Percentiles rank a stretch among this genome's conserved stretches.
These are phyloP conservation scores for Odobenus rosmarus DNA, from an alignment of 2,113 vertebrate genomes.

Conservation along the genomic window DNA sequence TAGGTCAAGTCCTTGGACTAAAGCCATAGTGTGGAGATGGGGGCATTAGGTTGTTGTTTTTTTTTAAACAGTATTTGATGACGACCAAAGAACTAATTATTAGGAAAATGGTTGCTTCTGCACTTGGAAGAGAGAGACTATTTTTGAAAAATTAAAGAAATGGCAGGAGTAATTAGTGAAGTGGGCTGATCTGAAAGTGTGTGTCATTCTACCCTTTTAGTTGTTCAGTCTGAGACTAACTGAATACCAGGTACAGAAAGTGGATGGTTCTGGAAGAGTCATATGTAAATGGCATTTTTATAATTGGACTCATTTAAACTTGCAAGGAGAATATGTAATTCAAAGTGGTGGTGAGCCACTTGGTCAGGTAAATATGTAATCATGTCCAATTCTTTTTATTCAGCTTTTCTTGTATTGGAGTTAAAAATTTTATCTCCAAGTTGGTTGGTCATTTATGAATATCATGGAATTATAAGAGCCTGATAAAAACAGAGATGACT, in stretches of 20 bases:
- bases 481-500: neutral
- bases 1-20: neutral
- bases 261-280: neutral
- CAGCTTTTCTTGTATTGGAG: neutral
- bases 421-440: neutral
- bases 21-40: neutral
- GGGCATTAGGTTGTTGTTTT: neutral
- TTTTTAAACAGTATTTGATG: neutral
- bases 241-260: neutral
- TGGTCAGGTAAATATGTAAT: neutral
- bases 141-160: neutral
- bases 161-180: neutral
- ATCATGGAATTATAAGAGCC: neutral
- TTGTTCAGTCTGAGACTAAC: neutral
- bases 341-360: neutral
- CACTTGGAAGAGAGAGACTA: neutral
- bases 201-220: neutral
- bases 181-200: neutral
- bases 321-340: neutral
- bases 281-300: neutral
- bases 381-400: neutral
- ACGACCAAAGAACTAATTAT: neutral
- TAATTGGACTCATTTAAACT: conserved; percentile 25
- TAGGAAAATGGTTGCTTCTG: neutral
- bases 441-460: neutral